A percentile compares a stretch with the other conserved stretches of the same genome.
phyloP scores from a whole-genome alignment of 2,113 vertebrate species.

The Pollimyrus isidori region DNA sequence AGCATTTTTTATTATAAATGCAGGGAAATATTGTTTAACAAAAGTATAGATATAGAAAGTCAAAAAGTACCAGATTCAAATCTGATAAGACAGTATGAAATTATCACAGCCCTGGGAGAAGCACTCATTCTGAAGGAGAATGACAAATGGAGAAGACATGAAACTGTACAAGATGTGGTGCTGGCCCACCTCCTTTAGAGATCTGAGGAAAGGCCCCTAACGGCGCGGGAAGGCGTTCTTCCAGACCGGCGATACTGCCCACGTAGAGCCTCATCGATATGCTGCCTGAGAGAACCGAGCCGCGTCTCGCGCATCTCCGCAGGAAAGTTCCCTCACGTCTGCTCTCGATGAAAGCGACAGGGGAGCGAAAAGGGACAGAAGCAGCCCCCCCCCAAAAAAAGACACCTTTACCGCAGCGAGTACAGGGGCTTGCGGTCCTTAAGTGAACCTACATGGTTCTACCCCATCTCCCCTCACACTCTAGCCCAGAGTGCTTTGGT shows the following conservation, averaged over 20 bases:
- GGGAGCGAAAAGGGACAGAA: neutral
- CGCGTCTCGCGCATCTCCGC: neutral
- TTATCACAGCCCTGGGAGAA: neutral
- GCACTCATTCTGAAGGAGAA: neutral
- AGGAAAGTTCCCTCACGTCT: neutral
- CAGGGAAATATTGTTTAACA: neutral
- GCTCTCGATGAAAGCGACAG: neutral
- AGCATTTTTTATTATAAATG: neutral
- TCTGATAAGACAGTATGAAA: neutral
- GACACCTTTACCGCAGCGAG: neutral
- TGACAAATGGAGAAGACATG: neutral
- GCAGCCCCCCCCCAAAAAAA: neutral
- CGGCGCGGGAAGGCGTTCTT: neutral
- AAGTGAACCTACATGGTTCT: neutral
- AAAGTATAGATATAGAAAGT: neutral
- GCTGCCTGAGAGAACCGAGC: neutral
- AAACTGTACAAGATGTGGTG: neutral
- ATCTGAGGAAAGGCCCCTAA: neutral
- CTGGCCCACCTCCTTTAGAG: neutral
- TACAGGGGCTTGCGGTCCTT: neutral
- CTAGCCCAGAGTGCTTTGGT: neutral
- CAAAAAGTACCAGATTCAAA: neutral
- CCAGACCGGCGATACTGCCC: neutral
- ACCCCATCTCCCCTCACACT: neutral
- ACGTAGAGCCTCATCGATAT: neutral